Percentiles rank a stretch among this genome's conserved stretches.
phyloP scores from a whole-genome alignment of 2,113 vertebrate genomes.

The Clarias gariepinus region DNA sequence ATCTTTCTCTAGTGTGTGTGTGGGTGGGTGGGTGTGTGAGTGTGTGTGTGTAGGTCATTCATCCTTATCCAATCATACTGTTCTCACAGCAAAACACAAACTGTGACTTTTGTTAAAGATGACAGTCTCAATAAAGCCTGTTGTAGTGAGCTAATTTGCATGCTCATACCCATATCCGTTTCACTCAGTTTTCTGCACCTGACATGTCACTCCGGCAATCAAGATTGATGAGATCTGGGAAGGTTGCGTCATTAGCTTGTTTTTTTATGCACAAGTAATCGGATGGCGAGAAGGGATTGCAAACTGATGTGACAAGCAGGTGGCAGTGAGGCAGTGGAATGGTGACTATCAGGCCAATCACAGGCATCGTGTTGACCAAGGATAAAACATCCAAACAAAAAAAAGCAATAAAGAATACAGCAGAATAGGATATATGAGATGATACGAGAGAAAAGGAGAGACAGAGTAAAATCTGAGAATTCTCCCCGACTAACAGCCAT shows the following conservation, averaged over 20 bases:
- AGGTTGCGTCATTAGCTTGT: constrained; percentile 42
- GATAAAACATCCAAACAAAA: not conserved
- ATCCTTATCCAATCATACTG: constrained; percentile 34
- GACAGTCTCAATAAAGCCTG: not conserved
- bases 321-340: constrained; percentile 47
- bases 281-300: constrained; percentile 48
- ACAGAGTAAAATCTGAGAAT: not conserved
- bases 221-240: constrained; percentile 62
- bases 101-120: not conserved
- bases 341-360: constrained; percentile 7
- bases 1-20: constrained; percentile 18
- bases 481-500: not conserved
- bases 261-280: constrained; percentile 48
- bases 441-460: not conserved
- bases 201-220: constrained; percentile 40
- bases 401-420: not conserved
- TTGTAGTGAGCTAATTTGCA: constrained; percentile 15
- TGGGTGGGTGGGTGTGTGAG: not conserved
- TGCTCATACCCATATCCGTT: constrained; percentile 28
- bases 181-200: constrained; percentile 23
- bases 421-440: not conserved
- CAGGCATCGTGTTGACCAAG: not conserved
- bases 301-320: constrained; percentile 66
- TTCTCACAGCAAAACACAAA: not conserved
- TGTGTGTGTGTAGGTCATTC: constrained; percentile 58